Base-by-base conservation (phyloP, 1,140 invertebrate species). In the Scaptodrosophila lebanonensis region DNA sequence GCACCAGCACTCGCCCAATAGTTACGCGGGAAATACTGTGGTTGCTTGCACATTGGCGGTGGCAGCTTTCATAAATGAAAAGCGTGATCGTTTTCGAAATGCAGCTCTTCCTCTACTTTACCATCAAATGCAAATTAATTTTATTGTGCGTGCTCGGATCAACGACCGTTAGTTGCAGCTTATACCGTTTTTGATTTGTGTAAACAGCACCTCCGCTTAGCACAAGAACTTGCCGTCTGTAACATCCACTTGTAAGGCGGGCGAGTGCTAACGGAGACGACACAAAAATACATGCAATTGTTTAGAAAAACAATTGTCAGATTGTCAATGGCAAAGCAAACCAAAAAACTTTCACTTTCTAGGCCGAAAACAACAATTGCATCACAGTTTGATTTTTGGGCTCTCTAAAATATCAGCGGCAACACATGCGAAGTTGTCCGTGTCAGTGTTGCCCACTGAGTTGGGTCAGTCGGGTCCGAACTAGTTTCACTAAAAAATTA, bases 321-420 rank as follows among this genome's bases (percentile, higher is more conserved):
- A 25, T 72, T 62, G 53, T 62, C 51, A 45, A 32, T 44, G 25
- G 38, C 38, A n/a, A n/a, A n/a, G n/a, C n/a, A n/a, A n/a, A n/a
- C n/a, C 22, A 3, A 25, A 35, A 65, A 64, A 72, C 69, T 72
- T 72, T 72, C 69, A 72, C 69, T 72, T 72, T 72, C 62, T 44
- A 36, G 32, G 50, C 53, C 35, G 32, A 67, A 72, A 67, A 72
- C 57, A 72, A 72, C 68, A 70, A 72, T 72, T 72, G 69, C 69
- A 72, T 72, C 69, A 72, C 69, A 67, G 58, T 47, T 57, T 11
- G 8, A 30, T 27, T 44, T 33, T n/a, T n/a, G n/a, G 50, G 29
- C 50, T 4, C 22, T 25, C 38, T 25, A 54, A 30, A 54, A 54
- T 22, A 49, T 16, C 12, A 27, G 38, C 27, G 17, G 18, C 47